A percentile compares a stretch with the other conserved stretches of the same genome.
Conservation (phyloP, 2,888 invertebrate species). For the Hirtodrosophila alboralis region DNA sequence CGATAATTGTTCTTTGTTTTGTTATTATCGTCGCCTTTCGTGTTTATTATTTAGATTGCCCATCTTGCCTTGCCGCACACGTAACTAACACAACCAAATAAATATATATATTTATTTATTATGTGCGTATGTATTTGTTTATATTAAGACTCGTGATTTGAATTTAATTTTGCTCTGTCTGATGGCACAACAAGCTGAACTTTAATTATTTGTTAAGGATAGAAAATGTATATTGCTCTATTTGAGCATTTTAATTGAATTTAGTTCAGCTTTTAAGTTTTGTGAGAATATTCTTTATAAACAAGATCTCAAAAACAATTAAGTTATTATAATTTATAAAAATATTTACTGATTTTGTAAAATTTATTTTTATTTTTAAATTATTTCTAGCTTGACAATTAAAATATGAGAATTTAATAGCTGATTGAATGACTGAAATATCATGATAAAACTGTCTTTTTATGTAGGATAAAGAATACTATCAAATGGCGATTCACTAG, state of each 20-base stretch:
- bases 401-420: too few relatives aligned
- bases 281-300: neutral
- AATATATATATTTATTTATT: too few relatives aligned
- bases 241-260: neutral
- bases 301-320: too few relatives aligned
- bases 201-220: slow-evolving; percentile 4
- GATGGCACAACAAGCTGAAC: slow-evolving; percentile 4
- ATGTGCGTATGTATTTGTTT: too few relatives aligned
- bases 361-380: too few relatives aligned
- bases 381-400: too few relatives aligned
- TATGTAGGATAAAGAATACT: too few relatives aligned
- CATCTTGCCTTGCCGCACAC: slow-evolving; percentile 12
- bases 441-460: too few relatives aligned
- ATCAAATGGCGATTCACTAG: too few relatives aligned
- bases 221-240: neutral
- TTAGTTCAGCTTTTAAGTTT: neutral
- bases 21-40: slow-evolving; percentile 51
- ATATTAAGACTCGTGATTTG: slow-evolving; percentile 43
- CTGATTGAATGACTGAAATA: too few relatives aligned
- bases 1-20: slow-evolving; percentile 51
- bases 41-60: slow-evolving; percentile 55
- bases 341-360: too few relatives aligned
- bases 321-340: slow-evolving; percentile 17
- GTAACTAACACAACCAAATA: slow-evolving; percentile 3
- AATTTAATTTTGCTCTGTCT: slow-evolving; percentile 21